A percentile compares a stretch with the other conserved stretches of the same genome.
phyloP scores from a whole-genome alignment of 2,797 vertebrate species.

The Anniella stebbinsi region DNA sequence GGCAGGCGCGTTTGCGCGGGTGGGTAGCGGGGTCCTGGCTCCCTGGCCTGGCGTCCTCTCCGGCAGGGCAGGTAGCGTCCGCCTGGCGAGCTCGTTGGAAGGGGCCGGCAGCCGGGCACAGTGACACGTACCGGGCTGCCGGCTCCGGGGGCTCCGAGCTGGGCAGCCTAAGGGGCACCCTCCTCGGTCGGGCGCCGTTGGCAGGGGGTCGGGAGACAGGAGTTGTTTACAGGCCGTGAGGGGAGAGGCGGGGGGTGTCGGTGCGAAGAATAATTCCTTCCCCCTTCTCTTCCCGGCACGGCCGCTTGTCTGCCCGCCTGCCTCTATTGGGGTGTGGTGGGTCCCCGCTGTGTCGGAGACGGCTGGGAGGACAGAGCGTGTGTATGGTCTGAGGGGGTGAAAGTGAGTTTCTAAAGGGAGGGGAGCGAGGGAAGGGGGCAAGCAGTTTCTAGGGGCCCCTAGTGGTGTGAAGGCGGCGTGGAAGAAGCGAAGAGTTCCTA shows the following conservation, averaged over 20 bases:
- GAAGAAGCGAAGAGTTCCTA: background rate
- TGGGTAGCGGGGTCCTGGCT: background rate
- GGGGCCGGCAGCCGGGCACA: constrained; percentile 37
- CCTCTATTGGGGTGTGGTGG: background rate
- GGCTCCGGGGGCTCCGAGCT: constrained; percentile 12
- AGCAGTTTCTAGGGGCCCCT: background rate
- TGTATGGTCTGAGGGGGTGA: background rate
- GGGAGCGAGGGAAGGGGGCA: too few relatives aligned
- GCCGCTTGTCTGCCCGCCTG: too few relatives aligned
- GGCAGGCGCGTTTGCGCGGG: constrained; percentile 22
- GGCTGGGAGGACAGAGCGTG: background rate
- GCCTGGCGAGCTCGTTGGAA: background rate
- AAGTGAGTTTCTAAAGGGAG: background rate
- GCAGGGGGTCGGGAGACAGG: background rate
- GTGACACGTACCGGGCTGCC: constrained; percentile 22
- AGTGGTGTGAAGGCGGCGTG: background rate
- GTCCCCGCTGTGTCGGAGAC: background rate
- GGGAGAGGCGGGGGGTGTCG: background rate
- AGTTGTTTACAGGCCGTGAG: background rate
- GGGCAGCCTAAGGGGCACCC: background rate
- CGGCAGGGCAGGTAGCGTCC: background rate
- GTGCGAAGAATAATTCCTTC: too few relatives aligned
- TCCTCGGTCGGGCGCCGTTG: background rate
- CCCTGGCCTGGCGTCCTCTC: constrained; percentile 30
- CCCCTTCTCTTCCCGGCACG: background rate